phyloP scores from a whole-genome alignment of 2,888 invertebrate genomes.

The Patella caerulea region DNA sequence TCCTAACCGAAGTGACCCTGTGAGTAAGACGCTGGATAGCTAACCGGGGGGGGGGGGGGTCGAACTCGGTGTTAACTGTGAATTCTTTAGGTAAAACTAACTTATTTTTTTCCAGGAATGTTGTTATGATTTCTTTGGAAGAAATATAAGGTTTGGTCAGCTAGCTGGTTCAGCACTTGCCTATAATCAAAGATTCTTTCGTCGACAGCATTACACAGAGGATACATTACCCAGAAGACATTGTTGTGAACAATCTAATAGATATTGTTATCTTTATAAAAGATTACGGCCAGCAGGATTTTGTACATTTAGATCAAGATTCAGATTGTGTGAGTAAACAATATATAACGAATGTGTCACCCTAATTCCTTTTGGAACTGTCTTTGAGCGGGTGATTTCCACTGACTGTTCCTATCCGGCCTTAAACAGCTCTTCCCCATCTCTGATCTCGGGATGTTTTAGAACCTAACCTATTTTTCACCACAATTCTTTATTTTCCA shows the following conservation, averaged over 20 bases:
- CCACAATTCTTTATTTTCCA: too few relatives aligned
- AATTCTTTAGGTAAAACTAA: background rate
- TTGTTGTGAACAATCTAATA: conserved; percentile 24
- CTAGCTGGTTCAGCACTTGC: background rate
- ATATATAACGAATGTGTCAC: background rate
- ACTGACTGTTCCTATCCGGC: background rate
- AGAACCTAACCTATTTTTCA: too few relatives aligned
- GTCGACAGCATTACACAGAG: background rate
- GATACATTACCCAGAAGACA: conserved; percentile 27
- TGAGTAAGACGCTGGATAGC: background rate
- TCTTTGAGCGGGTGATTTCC: too few relatives aligned
- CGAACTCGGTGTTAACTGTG: background rate
- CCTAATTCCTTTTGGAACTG: background rate
- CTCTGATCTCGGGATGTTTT: too few relatives aligned
- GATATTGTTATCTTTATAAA: conserved; percentile 28
- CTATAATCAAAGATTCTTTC: background rate
- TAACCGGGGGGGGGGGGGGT: background rate
- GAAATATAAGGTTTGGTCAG: background rate
- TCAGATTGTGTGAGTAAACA: background rate
- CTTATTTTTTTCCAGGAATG: background rate
- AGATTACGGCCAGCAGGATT: conserved; percentile 19
- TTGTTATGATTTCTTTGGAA: background rate
- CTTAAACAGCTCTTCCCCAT: background rate
- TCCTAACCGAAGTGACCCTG: background rate
- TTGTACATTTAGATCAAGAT: background rate